phyloP scores from a whole-genome alignment of 2,888 invertebrate species.

The Hecatera dysodea region DNA sequence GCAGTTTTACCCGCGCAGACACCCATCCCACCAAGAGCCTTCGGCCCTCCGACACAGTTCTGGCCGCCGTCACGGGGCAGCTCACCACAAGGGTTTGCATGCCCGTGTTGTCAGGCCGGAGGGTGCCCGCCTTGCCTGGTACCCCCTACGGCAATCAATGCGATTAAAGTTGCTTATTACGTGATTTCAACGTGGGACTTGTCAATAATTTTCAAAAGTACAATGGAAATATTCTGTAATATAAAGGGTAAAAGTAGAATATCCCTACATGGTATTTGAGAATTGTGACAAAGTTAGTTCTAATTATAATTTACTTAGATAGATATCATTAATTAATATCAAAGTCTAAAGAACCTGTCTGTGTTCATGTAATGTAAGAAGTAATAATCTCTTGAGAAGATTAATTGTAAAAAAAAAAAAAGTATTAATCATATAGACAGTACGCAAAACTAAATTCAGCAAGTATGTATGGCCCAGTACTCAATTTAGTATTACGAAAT shows the following conservation, averaged over 20 bases:
- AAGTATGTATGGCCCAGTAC: neutral
- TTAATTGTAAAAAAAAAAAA: neutral
- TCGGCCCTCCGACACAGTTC: no score
- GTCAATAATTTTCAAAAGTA: constrained; percentile 17
- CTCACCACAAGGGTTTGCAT: no score
- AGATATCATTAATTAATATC: neutral
- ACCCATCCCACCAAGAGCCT: no score
- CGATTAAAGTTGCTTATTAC: constrained; percentile 25
- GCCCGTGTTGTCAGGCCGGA: no score
- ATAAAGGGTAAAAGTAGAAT: constrained; percentile 8
- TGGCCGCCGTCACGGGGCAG: no score
- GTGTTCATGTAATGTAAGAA: neutral
- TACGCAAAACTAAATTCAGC: neutral
- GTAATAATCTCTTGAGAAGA: neutral
- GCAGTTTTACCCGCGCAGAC: no score
- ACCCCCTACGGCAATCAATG: constrained; percentile 22
- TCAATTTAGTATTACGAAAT: constrained; percentile 27
- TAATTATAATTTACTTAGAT: neutral
- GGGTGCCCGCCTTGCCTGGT: no score
- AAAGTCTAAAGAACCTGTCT: neutral
- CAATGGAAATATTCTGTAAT: constrained; percentile 19
- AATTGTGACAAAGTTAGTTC: neutral
- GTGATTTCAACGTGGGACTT: constrained; percentile 23
- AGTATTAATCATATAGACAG: neutral
- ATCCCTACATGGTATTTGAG: neutral